Evolutionary conservation across 1,140 invertebrate genomes (phyloP).

Genomic region (Cydia pomonella): DNA sequence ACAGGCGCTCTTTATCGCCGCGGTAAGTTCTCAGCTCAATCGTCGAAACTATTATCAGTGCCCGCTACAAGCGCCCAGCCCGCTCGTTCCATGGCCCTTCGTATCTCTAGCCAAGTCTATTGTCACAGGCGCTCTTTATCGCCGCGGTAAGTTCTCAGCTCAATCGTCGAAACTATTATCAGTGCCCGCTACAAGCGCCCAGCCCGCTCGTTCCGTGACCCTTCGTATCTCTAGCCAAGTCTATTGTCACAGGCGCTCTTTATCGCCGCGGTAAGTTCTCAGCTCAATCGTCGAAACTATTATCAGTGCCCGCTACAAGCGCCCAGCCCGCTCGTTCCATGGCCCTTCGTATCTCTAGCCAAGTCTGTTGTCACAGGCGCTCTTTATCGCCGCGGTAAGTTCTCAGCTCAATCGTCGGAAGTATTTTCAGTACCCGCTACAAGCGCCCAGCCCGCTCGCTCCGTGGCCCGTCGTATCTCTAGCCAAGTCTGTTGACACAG

Average conservation of each 20-base stretch:
- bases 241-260: background rate
- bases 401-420: background rate
- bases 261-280: background rate
- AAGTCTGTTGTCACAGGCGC: background rate
- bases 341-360: background rate
- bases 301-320: background rate
- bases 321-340: background rate
- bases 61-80: background rate
- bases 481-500: constrained; percentile 14
- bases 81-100: background rate
- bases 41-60: background rate
- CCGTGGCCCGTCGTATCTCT: background rate
- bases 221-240: background rate
- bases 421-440: background rate
- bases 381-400: background rate
- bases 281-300: background rate
- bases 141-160: background rate
- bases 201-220: background rate
- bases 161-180: background rate
- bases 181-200: background rate
- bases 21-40: background rate
- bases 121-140: background rate
- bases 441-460: background rate
- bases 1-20: background rate
- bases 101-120: background rate